These are phyloP conservation scores for Plebejus anna DNA, from an alignment of 2,888 invertebrate genomes.

Conservation along the genomic window DNA sequence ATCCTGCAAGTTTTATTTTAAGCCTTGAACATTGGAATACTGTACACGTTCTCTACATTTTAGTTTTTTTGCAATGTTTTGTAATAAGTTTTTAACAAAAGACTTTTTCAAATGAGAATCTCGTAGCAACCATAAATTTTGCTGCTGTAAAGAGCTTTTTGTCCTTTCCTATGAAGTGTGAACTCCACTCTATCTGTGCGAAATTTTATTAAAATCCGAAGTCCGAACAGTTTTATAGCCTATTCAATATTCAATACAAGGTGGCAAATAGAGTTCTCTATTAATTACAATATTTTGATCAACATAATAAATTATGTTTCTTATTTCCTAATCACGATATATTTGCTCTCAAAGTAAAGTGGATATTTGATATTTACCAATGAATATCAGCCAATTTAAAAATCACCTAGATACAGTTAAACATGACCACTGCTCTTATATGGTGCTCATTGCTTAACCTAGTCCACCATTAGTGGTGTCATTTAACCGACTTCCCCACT, in stretches of 20 bases:
- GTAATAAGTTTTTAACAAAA: not conserved
- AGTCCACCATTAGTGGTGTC: constrained; percentile 10
- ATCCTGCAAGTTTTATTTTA: not conserved
- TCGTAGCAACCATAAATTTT: no score
- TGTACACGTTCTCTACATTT: not conserved
- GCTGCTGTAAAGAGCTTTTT: no score
- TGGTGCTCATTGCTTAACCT: not conserved
- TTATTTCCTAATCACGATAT: no score
- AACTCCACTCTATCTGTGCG: no score
- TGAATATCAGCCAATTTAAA: not conserved
- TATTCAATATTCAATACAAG: no score
- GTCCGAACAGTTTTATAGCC: no score
- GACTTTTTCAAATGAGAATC: not conserved
- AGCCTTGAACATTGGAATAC: not conserved
- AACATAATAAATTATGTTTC: no score
- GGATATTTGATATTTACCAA: not conserved
- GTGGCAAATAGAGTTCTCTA: no score
- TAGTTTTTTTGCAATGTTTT: not conserved
- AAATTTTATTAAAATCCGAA: no score
- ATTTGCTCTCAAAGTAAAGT: not conserved
- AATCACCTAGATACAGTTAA: not conserved
- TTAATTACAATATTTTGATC: no score
- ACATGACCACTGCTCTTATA: constrained; percentile 31
- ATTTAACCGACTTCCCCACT: constrained; percentile 5
- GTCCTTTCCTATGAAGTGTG: no score